phyloP scores from a whole-genome alignment of 2,797 vertebrate genomes.

The Amazona finschi region DNA sequence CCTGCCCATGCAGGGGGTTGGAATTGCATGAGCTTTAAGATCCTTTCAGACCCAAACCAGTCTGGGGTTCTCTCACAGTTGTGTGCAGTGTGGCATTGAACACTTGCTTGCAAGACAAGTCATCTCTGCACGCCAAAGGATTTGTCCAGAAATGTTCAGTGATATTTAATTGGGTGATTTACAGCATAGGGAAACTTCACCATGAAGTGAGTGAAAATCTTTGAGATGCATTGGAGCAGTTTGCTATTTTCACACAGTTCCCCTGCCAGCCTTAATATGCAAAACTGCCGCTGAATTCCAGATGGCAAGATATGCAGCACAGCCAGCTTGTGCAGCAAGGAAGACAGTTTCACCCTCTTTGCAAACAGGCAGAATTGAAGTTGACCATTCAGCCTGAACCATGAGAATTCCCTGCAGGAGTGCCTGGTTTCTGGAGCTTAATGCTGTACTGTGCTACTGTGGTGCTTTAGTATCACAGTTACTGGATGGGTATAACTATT shows the following conservation, averaged over 20 bases:
- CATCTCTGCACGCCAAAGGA: background rate
- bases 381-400: constrained; percentile 56
- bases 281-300: constrained; percentile 53
- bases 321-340: constrained; percentile 25
- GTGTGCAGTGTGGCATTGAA: background rate
- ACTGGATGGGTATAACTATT: background rate
- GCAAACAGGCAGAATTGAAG: constrained; percentile 43
- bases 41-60: background rate
- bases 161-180: constrained; percentile 27
- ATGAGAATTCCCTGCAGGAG: constrained; percentile 22
- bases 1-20: background rate
- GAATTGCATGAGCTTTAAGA: background rate
- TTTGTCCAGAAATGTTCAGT: background rate
- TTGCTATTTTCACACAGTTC: constrained; percentile 52
- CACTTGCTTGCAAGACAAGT: background rate
- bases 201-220: constrained; percentile 18
- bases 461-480: background rate
- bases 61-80: background rate
- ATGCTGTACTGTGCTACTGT: background rate
- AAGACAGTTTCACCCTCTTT: constrained; percentile 25
- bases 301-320: constrained; percentile 28
- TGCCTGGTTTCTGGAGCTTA: constrained; percentile 32
- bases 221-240: constrained; percentile 43
- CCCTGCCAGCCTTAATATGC: constrained; percentile 55
- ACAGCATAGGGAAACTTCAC: background rate